These are phyloP conservation scores for Agapornis roseicollis DNA, from an alignment of 2,113 vertebrate genomes.

Conservation along the genomic window DNA sequence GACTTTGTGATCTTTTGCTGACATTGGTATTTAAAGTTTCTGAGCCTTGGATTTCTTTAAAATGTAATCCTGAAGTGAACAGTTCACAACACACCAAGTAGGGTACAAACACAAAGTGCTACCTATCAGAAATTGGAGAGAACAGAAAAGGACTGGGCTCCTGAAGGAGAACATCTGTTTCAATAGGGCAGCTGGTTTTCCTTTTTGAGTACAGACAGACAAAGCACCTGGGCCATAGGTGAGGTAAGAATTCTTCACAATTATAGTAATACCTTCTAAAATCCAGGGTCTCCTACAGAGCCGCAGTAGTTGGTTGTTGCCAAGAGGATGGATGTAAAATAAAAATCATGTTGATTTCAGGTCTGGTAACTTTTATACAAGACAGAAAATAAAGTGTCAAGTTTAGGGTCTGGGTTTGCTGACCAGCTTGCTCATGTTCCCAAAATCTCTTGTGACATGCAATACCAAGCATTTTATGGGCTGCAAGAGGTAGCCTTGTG, in stretches of 20 bases:
- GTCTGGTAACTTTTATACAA: background rate
- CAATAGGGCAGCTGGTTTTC: background rate
- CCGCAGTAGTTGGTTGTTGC: background rate
- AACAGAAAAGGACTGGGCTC: background rate
- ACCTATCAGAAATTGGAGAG: background rate
- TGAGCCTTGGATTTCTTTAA: background rate
- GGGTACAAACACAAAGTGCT: background rate
- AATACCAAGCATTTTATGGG: slow-evolving; percentile 30
- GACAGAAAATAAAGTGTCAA: background rate
- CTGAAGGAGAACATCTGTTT: background rate
- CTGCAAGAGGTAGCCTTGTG: slow-evolving; percentile 10
- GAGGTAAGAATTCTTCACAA: background rate
- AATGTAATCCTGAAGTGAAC: background rate
- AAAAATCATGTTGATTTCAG: background rate
- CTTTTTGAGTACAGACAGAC: background rate
- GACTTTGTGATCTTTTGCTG: background rate
- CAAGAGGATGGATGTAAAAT: background rate
- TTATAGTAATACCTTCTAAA: background rate
- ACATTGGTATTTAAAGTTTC: background rate
- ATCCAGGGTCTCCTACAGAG: background rate
- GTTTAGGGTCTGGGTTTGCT: background rate
- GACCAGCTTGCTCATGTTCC: background rate
- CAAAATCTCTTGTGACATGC: background rate
- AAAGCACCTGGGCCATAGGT: background rate
- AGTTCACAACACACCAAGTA: background rate